Evolutionary conservation across 2,888 invertebrate species (phyloP).

Genomic region (Notocelia uddmanniana): DNA sequence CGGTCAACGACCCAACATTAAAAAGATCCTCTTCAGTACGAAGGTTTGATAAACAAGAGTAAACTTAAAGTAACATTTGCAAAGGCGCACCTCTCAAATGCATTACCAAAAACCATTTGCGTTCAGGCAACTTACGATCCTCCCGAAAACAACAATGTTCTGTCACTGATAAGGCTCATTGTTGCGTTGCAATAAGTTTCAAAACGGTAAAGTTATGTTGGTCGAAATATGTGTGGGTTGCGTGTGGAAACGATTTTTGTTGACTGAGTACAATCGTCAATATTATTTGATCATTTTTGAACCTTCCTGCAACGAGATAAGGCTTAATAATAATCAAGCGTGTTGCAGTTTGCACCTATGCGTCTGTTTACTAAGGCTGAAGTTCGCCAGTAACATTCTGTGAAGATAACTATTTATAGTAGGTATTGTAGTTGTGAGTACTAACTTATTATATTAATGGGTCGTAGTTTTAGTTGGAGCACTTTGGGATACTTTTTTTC

Average conservation of each 20-base stretch:
- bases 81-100: not conserved
- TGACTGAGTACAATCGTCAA: not conserved
- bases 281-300: not conserved
- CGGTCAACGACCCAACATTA: not conserved
- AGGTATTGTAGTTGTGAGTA: not conserved
- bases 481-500: too few species aligned
- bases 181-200: not conserved
- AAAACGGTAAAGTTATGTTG: not conserved
- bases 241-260: not conserved
- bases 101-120: slow-evolving; percentile 1
- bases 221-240: not conserved
- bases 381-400: not conserved
- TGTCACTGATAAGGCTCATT: not conserved
- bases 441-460: too few species aligned
- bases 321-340: not conserved
- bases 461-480: too few species aligned
- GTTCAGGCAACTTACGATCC: not conserved
- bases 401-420: not conserved
- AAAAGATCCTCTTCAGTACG: not conserved
- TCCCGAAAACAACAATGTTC: not conserved
- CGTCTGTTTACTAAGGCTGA: not conserved
- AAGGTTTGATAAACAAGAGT: slow-evolving; percentile 3
- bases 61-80: not conserved
- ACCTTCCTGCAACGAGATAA: not conserved
- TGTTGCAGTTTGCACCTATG: not conserved